Conservation (phyloP, 2,113 vertebrate genomes). For the Pimephales promelas region DNA sequence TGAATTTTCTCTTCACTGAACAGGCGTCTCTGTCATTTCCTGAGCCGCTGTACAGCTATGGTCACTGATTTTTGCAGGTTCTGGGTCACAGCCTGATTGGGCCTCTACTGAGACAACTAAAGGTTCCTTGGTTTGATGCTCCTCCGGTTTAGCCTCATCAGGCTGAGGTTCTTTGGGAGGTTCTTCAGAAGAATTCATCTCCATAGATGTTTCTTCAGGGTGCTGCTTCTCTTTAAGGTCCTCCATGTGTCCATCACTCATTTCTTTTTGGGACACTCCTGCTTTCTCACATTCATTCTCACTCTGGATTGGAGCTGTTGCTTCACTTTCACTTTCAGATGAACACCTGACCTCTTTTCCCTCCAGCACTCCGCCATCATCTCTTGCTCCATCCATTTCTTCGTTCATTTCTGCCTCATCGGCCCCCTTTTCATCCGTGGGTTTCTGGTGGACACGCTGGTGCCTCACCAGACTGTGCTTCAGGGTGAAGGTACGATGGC, state of each 20-base stretch:
- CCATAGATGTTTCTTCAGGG: slow-evolving; percentile 1
- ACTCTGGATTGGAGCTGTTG: slow-evolving; percentile 79
- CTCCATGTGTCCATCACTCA: slow-evolving; percentile 56
- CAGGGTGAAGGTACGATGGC: slow-evolving; percentile 94
- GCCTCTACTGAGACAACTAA: background rate
- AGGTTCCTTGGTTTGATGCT: background rate
- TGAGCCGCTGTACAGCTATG: slow-evolving; percentile 20
- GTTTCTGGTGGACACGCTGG: slow-evolving; percentile 94
- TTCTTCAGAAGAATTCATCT: slow-evolving; percentile 25
- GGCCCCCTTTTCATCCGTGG: slow-evolving; percentile 66
- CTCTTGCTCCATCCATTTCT: slow-evolving; percentile 70
- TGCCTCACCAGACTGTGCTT: slow-evolving; percentile 98
- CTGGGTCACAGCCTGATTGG: slow-evolving; percentile 12
- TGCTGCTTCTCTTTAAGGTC: slow-evolving; percentile 47
- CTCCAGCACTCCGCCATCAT: slow-evolving; percentile 20
- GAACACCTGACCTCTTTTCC: slow-evolving; percentile 43
- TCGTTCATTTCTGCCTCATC: slow-evolving; percentile 67
- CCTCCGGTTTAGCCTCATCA: slow-evolving; percentile 19
- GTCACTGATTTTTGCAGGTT: slow-evolving; percentile 30
- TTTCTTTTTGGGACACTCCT: background rate
- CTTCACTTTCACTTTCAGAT: slow-evolving; percentile 79
- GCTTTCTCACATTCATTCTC: slow-evolving; percentile 73
- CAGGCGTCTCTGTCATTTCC: slow-evolving; percentile 1
- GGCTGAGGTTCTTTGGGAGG: slow-evolving; percentile 32
- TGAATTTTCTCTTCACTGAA: slow-evolving; percentile 26